Conservation (phyloP, 2,113 vertebrate genomes). For the Chaetops frenatus region DNA sequence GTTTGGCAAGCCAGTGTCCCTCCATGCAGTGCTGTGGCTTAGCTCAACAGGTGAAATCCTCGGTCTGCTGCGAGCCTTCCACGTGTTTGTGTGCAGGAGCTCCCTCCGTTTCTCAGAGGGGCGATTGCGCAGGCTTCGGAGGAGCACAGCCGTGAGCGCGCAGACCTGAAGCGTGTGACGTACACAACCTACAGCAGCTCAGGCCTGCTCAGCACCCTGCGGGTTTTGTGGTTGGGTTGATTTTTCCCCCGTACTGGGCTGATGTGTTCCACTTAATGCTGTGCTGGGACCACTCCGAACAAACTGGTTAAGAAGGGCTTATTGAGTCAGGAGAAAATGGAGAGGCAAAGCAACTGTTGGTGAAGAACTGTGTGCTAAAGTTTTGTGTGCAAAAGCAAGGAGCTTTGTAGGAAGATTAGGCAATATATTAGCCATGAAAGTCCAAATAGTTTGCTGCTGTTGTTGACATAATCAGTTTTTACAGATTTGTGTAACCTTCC, state of each 20-base stretch:
- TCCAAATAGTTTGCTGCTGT: background rate
- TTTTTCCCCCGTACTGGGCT: background rate
- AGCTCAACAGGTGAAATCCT: background rate
- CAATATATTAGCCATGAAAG: background rate
- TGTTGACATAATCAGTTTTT: background rate
- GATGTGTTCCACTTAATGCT: background rate
- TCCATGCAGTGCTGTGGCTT: background rate
- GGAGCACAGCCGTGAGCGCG: background rate
- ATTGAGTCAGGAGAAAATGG: background rate
- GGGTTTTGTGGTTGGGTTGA: background rate
- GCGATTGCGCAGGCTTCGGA: background rate
- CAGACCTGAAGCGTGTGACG: background rate
- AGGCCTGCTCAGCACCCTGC: background rate
- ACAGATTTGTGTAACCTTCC: background rate
- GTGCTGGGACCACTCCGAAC: background rate
- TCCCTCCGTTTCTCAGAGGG: background rate
- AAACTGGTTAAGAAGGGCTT: background rate
- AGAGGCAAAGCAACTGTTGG: background rate
- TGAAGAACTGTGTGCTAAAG: background rate
- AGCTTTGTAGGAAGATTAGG: background rate
- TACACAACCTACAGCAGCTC: background rate
- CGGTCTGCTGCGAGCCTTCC: background rate
- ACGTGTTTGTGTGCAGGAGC: rapidly evolving
- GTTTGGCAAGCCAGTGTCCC: background rate
- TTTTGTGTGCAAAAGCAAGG: background rate